These are phyloP conservation scores for Drosophila parabipectinata DNA, from an alignment of 1,140 invertebrate genomes.

Conservation along the genomic window DNA sequence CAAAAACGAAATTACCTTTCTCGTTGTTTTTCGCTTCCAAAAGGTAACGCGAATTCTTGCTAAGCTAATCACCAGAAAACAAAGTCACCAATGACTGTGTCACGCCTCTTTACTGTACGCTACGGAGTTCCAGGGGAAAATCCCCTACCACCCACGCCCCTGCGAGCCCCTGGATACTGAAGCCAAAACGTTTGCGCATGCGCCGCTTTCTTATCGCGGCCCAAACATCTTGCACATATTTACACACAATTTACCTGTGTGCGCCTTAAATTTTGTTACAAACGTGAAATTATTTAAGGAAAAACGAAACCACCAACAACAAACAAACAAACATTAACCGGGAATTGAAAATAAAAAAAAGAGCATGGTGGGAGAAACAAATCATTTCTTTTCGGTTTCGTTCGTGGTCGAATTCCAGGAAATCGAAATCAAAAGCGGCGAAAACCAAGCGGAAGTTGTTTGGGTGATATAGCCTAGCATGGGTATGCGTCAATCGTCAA, in stretches of 20 bases:
- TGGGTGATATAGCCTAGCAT: conserved; percentile 29
- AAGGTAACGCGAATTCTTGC: conserved; percentile 77
- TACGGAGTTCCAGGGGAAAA: background rate
- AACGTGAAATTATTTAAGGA: conserved; percentile 75
- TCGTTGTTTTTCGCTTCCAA: conserved; percentile 36
- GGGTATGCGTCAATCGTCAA: conserved; percentile 56
- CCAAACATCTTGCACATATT: conserved; percentile 74
- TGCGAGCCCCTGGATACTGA: conserved; percentile 10
- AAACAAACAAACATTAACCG: conserved; percentile 78
- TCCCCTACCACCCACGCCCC: conserved; percentile 9
- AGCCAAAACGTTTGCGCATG: conserved; percentile 57
- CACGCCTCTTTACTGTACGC: conserved; percentile 38
- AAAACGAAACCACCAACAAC: conserved; percentile 54
- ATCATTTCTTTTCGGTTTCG: conserved; percentile 29
- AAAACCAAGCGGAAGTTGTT: conserved; percentile 68
- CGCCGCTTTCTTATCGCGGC: conserved; percentile 64
- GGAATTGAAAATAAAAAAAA: conserved; percentile 57
- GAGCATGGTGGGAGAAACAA: conserved; percentile 23
- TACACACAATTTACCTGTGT: conserved; percentile 71
- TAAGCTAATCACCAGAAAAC: conserved; percentile 75
- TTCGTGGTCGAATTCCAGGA: conserved; percentile 73
- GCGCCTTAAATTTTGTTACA: conserved; percentile 47
- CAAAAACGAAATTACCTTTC: conserved; percentile 9
- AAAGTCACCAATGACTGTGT: conserved; percentile 62
- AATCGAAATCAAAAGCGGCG: conserved; percentile 74